phyloP scores from a whole-genome alignment of 2,888 invertebrate genomes.

The Seladonia tumulorum region DNA sequence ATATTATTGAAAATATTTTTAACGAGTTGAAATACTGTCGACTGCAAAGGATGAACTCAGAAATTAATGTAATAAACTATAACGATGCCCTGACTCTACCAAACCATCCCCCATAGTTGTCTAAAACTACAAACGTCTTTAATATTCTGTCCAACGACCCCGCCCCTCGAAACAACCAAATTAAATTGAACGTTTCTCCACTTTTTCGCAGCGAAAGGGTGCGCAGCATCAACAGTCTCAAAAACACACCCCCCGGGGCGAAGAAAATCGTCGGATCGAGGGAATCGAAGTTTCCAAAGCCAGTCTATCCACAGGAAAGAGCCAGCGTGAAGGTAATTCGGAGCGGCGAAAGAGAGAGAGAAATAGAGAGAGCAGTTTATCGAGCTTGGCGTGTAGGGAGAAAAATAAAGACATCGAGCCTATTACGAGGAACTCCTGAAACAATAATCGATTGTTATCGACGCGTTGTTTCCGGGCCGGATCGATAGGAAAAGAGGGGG shows the following conservation, averaged over 20 bases:
- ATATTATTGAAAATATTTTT: too few relatives aligned
- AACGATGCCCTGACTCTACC: too few relatives aligned
- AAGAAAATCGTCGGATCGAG: neutral
- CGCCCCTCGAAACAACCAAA: neutral
- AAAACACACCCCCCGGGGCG: neutral
- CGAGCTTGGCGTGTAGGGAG: slow-evolving; percentile 16
- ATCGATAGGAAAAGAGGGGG: slow-evolving; percentile 42
- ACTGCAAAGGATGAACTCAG: too few relatives aligned
- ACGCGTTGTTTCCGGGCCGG: slow-evolving; percentile 49
- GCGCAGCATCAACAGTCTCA: neutral
- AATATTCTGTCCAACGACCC: neutral
- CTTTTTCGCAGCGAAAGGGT: neutral
- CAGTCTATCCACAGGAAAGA: neutral
- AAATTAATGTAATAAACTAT: too few relatives aligned
- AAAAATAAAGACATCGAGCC: slow-evolving; percentile 55
- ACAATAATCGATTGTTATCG: slow-evolving; percentile 75
- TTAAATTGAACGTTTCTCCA: slow-evolving; percentile 3
- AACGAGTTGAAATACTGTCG: too few relatives aligned
- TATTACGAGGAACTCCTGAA: slow-evolving; percentile 47
- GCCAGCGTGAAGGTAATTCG: slow-evolving; percentile 9
- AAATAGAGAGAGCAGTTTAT: neutral
- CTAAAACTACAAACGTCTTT: neutral
- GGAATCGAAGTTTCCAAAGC: neutral
- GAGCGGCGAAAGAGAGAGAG: neutral
- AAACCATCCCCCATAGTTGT: neutral